phyloP scores from a whole-genome alignment of 1,140 invertebrate genomes.

The Acromyrmex charruanus region DNA sequence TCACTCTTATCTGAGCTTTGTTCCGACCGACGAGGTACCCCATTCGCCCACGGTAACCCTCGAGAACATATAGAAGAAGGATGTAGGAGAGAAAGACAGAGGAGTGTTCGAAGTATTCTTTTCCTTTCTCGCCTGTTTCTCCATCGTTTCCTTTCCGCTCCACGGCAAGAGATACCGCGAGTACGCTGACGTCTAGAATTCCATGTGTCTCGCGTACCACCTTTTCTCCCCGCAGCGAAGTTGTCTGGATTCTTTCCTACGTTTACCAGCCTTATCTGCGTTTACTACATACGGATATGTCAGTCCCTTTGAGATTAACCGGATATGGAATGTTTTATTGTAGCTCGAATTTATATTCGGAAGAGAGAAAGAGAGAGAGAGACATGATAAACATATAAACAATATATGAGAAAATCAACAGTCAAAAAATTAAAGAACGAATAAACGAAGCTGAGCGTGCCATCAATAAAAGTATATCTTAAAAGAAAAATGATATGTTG shows the following conservation, averaged over 20 bases:
- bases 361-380: background rate
- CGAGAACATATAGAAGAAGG: slow-evolving; percentile 43
- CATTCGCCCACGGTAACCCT: slow-evolving; percentile 77
- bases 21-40: slow-evolving; percentile 73
- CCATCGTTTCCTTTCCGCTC: slow-evolving; percentile 47
- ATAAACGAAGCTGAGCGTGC: background rate
- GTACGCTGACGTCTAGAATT: slow-evolving; percentile 51
- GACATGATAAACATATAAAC: background rate
- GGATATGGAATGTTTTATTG: slow-evolving; percentile 54
- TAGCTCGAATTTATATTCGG: slow-evolving; percentile 41
- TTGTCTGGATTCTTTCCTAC: slow-evolving; percentile 57
- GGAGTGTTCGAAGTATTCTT: slow-evolving; percentile 63
- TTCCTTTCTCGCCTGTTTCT: slow-evolving; percentile 47
- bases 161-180: slow-evolving; percentile 51
- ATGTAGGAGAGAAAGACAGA: slow-evolving; percentile 7
- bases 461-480: slow-evolving; percentile 16
- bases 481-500: background rate
- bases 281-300: slow-evolving; percentile 32
- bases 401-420: slow-evolving; percentile 35
- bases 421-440: background rate
- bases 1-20: slow-evolving; percentile 78
- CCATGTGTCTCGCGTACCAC: slow-evolving; percentile 47
- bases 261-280: slow-evolving; percentile 56
- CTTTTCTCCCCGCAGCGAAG: slow-evolving; percentile 32
- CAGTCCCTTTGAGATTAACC: slow-evolving; percentile 45